phyloP scores from a whole-genome alignment of 2,113 vertebrate species.

The Patagioenas fasciata region DNA sequence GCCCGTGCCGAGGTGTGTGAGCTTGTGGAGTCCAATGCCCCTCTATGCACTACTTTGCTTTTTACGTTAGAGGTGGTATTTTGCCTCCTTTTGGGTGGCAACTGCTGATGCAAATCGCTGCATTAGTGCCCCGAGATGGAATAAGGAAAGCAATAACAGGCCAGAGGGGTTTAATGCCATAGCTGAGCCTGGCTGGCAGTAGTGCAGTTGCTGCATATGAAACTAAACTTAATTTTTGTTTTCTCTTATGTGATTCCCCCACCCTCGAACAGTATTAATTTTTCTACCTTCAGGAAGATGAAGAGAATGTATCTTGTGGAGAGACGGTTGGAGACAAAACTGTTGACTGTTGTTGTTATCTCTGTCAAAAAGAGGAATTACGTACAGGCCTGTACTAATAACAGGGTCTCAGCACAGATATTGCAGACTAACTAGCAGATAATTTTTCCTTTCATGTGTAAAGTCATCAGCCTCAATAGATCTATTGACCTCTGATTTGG shows the following conservation, averaged over 20 bases:
- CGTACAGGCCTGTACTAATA: neutral
- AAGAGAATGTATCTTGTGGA: neutral
- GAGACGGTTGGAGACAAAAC: neutral
- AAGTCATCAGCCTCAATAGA: neutral
- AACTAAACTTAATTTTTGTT: neutral
- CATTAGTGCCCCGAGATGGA: neutral
- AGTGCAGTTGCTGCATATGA: accelerated
- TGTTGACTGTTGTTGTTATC: neutral
- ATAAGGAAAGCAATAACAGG: neutral
- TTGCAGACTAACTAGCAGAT: neutral
- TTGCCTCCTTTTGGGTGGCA: neutral
- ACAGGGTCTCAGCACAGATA: neutral
- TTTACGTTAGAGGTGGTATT: accelerated
- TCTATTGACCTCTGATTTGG: neutral
- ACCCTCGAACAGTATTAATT: neutral
- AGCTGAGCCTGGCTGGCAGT: neutral
- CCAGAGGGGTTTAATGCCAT: neutral
- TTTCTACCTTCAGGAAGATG: neutral
- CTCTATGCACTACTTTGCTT: accelerated
- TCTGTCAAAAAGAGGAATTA: neutral
- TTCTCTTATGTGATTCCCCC: neutral
- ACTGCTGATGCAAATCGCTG: neutral
- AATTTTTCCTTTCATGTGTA: neutral
- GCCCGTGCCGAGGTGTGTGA: neutral
- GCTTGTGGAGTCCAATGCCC: neutral